Base-by-base conservation (phyloP, 2,797 vertebrate species). In the Nannoperca obscura region DNA sequence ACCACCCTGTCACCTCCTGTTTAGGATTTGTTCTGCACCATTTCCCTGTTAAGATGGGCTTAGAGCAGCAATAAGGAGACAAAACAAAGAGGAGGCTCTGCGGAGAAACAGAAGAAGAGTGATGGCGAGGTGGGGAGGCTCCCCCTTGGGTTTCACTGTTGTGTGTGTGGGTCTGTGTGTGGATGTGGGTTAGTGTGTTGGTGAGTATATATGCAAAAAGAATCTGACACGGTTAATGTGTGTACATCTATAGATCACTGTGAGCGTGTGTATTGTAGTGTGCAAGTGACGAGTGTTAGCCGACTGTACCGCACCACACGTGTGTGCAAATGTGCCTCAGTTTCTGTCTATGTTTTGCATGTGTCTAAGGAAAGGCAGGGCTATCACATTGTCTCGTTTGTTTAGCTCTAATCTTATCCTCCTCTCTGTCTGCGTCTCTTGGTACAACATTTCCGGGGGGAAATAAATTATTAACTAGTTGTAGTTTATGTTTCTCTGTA, bases 1-100 rank as follows among this genome's bases (percentile, higher is more conserved):
- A 89, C 86, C 91, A 66, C 42, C 71, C 84, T 81, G 83, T 91
- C 87, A 88, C 89, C 78, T 91, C 77, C 82, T 87, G 87, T 85
- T 92, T 81, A 66, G 89, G 91, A 93, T 94, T 93, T 94, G 90
- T 94, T 94, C 92, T 87, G 92, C 92, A 91, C 88, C 91, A 88
- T 94, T 92, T 93, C 92, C 84, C 86, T 30, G 72, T 91, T 91
- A 92, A 94, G 90, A 93, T 87, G 86, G 84, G 88, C 88, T 94
- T 93, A 93, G 83, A 86, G 90, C 84, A 81, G 88, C 87, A 85
- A 91, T 93, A 93, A 85, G 84, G 80, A 89, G 83, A 86, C 87
- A 86, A 90, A 93, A 88, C 92, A 88, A 87, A 80, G 84, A 86
- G 53, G 72, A 80, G 64, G 58, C 81, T 82, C 82, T 65, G 71